Conservation (phyloP, 2,113 vertebrate genomes). For the Microcebus ravelobensis region DNA sequence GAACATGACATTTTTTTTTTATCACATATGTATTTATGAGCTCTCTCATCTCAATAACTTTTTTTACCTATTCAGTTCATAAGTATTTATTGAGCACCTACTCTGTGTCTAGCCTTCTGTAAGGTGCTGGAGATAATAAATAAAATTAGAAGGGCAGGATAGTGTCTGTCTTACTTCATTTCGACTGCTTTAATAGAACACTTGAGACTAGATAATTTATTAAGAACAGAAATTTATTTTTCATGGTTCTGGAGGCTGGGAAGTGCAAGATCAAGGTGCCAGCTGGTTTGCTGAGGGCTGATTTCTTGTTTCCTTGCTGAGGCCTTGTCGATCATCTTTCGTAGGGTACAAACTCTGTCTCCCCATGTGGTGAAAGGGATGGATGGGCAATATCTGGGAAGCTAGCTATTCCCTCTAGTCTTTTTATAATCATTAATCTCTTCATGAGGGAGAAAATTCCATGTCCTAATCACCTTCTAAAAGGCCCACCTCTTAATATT, state of each 20-base stretch:
- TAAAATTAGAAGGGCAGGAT: not conserved
- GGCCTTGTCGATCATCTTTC: not conserved
- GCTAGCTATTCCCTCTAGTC: not conserved
- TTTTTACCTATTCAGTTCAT: not conserved
- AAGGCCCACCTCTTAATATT: not conserved
- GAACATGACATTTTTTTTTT: not conserved
- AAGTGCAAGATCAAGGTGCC: not conserved
- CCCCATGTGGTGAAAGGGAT: not conserved
- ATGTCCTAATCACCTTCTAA: not conserved
- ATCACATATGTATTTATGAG: not conserved
- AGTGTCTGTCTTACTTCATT: not conserved
- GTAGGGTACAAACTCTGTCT: fast-evolving
- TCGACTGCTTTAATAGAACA: not conserved
- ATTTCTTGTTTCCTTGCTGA: not conserved
- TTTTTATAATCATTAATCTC: not conserved
- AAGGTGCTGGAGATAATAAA: not conserved
- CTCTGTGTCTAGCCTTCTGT: not conserved
- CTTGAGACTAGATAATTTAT: not conserved
- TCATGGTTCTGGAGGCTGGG: not conserved
- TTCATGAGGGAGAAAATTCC: not conserved
- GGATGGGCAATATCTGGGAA: fast-evolving
- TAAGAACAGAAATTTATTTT: not conserved
- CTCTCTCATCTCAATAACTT: not conserved
- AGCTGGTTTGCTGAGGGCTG: not conserved
- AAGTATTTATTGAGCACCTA: not conserved